A percentile compares a stretch with the other conserved stretches of the same genome.
These are phyloP conservation scores for Apostichopus leukothele DNA, from an alignment of 53 echinoderm and acorn worm species.

Conservation along the genomic window DNA sequence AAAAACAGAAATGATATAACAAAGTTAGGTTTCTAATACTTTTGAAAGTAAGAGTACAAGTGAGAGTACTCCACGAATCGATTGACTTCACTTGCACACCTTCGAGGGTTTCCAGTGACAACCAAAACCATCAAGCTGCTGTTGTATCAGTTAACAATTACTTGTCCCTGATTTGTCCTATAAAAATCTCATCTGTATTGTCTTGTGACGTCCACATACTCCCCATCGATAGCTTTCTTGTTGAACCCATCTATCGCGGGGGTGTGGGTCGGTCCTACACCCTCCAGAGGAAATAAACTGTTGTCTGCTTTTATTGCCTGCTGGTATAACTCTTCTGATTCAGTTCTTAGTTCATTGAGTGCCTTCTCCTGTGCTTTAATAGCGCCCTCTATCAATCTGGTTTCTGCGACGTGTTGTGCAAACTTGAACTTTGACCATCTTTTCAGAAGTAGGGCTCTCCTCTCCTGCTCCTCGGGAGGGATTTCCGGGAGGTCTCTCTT, in stretches of 20 bases:
- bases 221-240: slow-evolving; percentile 70
- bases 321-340: slow-evolving; percentile 92
- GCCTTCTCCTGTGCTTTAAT: slow-evolving; percentile 75
- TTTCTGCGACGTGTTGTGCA: slow-evolving; percentile 71
- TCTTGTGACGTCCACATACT: slow-evolving; percentile 86
- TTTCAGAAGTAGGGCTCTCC: slow-evolving; percentile 78
- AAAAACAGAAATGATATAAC: too few relatives aligned
- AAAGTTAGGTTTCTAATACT: too few relatives aligned
- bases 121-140: too few relatives aligned
- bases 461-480: slow-evolving; percentile 71
- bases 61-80: too few relatives aligned
- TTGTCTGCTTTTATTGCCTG: slow-evolving; percentile 69
- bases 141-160: too few relatives aligned
- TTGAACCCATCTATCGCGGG: slow-evolving; percentile 75
- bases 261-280: slow-evolving; percentile 72
- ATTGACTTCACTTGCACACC: too few relatives aligned
- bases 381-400: slow-evolving; percentile 54
- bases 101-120: too few relatives aligned
- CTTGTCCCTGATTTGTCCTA: too few relatives aligned
- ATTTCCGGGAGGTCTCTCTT: slow-evolving; percentile 62
- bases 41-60: too few relatives aligned
- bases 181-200: slow-evolving; percentile 62
- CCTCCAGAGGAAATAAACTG: slow-evolving; percentile 63
- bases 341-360: slow-evolving; percentile 69
- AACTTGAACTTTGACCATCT: slow-evolving; percentile 74